Evolutionary conservation across 2,113 vertebrate genomes (phyloP).

Genomic region (Platichthys stellatus): DNA sequence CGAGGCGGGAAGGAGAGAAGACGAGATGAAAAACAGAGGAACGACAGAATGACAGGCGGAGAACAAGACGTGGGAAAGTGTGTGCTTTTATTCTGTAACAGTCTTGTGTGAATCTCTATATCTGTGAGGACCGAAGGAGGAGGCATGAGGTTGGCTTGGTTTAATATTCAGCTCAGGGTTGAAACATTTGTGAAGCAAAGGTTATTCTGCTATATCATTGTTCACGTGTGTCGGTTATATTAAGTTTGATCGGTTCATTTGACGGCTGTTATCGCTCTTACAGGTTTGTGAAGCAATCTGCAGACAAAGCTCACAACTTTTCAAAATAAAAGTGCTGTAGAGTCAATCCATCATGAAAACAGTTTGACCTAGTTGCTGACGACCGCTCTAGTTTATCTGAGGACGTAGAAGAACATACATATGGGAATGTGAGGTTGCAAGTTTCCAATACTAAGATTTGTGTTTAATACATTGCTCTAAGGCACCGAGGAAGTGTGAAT

Average conservation of each 20-base stretch:
- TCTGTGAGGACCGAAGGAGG: background rate
- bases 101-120: slow-evolving; percentile 3
- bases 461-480: slow-evolving; percentile 1
- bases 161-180: background rate
- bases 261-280: too few species aligned
- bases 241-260: too few species aligned
- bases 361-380: too few species aligned
- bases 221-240: too few species aligned
- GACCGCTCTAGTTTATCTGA: too few species aligned
- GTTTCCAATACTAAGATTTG: background rate
- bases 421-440: background rate
- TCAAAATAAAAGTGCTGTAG: too few species aligned
- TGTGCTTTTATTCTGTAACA: background rate
- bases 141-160: background rate
- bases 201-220: too few species aligned
- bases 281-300: too few species aligned
- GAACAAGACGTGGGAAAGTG: background rate
- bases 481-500: background rate
- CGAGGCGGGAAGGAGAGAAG: background rate
- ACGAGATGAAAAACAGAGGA: background rate
- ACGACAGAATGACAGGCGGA: background rate
- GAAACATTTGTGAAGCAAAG: too few species aligned
- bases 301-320: too few species aligned
- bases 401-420: background rate
- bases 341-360: too few species aligned